These are phyloP conservation scores for Coenonympha arcania DNA, from an alignment of 2,888 invertebrate species.

Conservation along the genomic window DNA sequence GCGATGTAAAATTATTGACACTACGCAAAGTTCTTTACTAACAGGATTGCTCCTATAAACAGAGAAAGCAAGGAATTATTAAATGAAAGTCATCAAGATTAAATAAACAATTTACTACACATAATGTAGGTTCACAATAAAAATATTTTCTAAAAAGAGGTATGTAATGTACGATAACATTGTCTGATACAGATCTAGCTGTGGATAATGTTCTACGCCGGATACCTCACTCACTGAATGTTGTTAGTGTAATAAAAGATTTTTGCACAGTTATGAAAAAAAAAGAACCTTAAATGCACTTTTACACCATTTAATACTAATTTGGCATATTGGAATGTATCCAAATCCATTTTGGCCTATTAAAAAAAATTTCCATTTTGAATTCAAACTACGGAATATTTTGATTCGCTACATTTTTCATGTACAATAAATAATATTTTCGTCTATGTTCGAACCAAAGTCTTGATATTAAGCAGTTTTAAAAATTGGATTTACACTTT, in stretches of 20 bases:
- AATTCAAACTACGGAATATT: no score
- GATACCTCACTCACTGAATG: slow-evolving; percentile 18
- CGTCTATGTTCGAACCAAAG: no score
- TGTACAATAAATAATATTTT: no score
- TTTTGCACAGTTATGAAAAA: slow-evolving; percentile 14
- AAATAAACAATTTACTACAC: slow-evolving; percentile 75
- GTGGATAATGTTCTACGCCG: slow-evolving; percentile 34
- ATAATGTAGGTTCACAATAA: slow-evolving; percentile 73
- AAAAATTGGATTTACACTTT: no score
- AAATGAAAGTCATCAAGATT: slow-evolving; percentile 55
- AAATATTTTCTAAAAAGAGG: slow-evolving; percentile 69
- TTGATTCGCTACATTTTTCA: no score
- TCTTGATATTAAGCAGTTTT: no score
- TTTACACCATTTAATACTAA: slow-evolving; percentile 43
- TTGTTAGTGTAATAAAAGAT: slow-evolving; percentile 23
- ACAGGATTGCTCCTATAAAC: no score
- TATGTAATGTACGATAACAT: slow-evolving; percentile 52
- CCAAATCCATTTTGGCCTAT: slow-evolving; percentile 48
- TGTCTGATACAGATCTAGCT: slow-evolving; percentile 69
- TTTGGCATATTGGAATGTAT: slow-evolving; percentile 69
- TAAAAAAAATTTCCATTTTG: slow-evolving; percentile 2
- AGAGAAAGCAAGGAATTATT: slow-evolving; percentile 24
- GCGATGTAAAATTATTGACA: no score
- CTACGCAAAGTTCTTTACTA: no score
- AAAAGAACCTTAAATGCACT: slow-evolving; percentile 33